Percentiles rank a stretch among this genome's conserved stretches.
Conservation (phyloP, 2,888 invertebrate species). For the Galerucella calmariensis region DNA sequence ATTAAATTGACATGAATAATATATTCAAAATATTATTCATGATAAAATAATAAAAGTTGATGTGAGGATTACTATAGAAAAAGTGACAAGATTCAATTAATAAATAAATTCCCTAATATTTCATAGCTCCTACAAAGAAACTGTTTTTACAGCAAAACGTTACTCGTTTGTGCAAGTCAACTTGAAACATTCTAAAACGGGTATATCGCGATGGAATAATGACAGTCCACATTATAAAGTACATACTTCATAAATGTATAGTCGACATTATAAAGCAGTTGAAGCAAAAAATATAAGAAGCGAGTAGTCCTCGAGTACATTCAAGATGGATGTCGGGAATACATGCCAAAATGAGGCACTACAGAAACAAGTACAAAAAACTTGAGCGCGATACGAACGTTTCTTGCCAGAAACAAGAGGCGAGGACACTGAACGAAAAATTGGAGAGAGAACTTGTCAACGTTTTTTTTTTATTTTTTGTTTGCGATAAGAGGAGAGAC, state of each 20-base stretch:
- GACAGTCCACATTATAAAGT: constrained; percentile 29
- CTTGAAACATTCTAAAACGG: constrained; percentile 15
- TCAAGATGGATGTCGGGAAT: constrained; percentile 58
- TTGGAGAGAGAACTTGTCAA: constrained; percentile 41
- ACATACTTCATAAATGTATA: constrained; percentile 31
- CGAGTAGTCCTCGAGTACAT: constrained; percentile 48
- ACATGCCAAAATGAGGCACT: constrained; percentile 55
- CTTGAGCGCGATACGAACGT: constrained; percentile 57
- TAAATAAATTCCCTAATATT: too few relatives aligned
- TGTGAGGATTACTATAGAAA: too few relatives aligned
- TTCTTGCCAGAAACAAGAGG: constrained; percentile 58
- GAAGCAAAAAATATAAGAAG: constrained; percentile 30
- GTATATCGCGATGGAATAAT: constrained; percentile 27
- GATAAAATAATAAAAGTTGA: too few relatives aligned
- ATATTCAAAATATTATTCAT: too few relatives aligned
- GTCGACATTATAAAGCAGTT: constrained; percentile 30
- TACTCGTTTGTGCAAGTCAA: constrained; percentile 18
- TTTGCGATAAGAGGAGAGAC: neutral
- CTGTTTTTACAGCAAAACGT: neutral
- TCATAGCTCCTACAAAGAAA: neutral
- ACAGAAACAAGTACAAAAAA: constrained; percentile 60
- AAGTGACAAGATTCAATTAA: too few relatives aligned
- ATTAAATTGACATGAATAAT: too few relatives aligned
- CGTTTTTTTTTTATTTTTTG: constrained; percentile 12
- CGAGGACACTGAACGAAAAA: constrained; percentile 57